These are phyloP conservation scores for Glomeris maerens DNA, from an alignment of 1,140 invertebrate genomes.

Conservation along the genomic window DNA sequence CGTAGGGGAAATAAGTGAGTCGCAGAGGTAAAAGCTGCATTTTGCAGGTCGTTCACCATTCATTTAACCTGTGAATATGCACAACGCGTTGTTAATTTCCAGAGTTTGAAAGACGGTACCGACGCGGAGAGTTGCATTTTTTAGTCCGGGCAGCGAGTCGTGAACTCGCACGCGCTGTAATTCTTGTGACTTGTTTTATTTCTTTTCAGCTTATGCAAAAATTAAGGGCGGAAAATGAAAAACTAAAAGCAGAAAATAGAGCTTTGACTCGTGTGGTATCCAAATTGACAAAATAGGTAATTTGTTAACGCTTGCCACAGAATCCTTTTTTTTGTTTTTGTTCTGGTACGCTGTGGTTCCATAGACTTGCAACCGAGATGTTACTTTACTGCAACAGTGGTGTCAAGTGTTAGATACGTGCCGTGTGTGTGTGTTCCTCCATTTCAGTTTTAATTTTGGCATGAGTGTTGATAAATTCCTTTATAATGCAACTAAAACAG, in stretches of 20 bases:
- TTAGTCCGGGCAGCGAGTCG: background rate
- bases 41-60: too few relatives aligned
- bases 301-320: constrained; percentile 1
- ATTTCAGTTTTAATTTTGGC: background rate
- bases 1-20: too few relatives aligned
- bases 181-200: background rate
- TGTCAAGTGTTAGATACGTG: background rate
- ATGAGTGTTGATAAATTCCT: background rate
- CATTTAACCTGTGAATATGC: too few relatives aligned
- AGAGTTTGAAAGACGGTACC: too few relatives aligned
- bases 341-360: background rate
- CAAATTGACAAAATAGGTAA: constrained; percentile 63
- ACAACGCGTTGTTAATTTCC: too few relatives aligned
- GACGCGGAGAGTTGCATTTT: too few relatives aligned
- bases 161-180: background rate
- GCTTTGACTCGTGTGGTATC: constrained; percentile 86
- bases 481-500: background rate
- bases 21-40: too few relatives aligned
- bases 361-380: background rate
- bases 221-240: constrained; percentile 91
- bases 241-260: constrained; percentile 87
- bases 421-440: too few relatives aligned
- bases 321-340: background rate
- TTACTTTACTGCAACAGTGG: background rate
- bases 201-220: constrained; percentile 92